Percentiles rank a stretch among this genome's conserved stretches.
Evolutionary conservation across 2,888 invertebrate genomes (phyloP).

Genomic region (Furcula furcula): DNA sequence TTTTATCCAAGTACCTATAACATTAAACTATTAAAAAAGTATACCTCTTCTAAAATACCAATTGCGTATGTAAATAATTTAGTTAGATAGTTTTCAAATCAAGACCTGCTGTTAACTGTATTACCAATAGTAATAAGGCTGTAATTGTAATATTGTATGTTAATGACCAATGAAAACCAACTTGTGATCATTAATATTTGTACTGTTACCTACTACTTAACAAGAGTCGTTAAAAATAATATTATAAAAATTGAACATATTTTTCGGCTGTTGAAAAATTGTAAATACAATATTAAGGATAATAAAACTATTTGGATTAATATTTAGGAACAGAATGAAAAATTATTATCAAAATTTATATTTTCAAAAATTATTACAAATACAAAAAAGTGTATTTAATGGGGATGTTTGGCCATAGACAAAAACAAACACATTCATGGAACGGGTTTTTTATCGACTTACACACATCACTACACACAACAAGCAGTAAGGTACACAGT

Average conservation of each 20-base stretch:
- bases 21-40: too few relatives aligned
- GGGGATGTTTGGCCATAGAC: constrained; percentile 78
- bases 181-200: constrained; percentile 84
- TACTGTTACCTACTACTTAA: constrained; percentile 83
- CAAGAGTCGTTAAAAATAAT: constrained; percentile 82
- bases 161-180: constrained; percentile 84
- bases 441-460: constrained; percentile 77
- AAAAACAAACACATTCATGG: constrained; percentile 63
- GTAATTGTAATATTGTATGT: constrained; percentile 78
- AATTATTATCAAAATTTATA: constrained; percentile 83
- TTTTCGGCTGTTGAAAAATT: constrained; percentile 82
- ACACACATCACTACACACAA: constrained; percentile 65
- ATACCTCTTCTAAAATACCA: constrained; percentile 24
- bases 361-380: constrained; percentile 82
- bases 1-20: too few relatives aligned
- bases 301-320: constrained; percentile 82
- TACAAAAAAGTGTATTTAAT: constrained; percentile 75
- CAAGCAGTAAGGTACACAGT: constrained; percentile 77
- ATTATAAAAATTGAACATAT: constrained; percentile 81
- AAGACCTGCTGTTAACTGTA: constrained; percentile 78
- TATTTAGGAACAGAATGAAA: constrained; percentile 79
- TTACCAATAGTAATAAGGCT: constrained; percentile 71
- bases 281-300: constrained; percentile 82
- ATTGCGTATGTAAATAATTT: constrained; percentile 60
- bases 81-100: constrained; percentile 54